Evolutionary conservation across 2,888 invertebrate species (phyloP).

Genomic region (Sarcophaga rosellei): DNA sequence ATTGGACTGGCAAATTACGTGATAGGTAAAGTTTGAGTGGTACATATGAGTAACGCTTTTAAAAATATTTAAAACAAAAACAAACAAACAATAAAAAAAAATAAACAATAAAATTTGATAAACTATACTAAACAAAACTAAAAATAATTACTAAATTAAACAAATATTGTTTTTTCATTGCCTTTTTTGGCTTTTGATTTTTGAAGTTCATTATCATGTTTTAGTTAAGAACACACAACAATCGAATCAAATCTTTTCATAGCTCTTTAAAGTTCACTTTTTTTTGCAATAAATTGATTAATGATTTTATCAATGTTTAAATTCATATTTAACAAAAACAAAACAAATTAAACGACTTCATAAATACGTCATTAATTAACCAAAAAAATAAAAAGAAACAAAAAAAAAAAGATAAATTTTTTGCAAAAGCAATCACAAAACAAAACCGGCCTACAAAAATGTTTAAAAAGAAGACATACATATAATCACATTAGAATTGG

Average conservation of each 20-base stretch:
- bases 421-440: neutral
- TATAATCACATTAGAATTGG: too few relatives aligned
- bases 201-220: slow-evolving; percentile 24
- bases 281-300: slow-evolving; percentile 23
- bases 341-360: neutral
- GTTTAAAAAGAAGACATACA: neutral
- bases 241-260: neutral
- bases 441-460: slow-evolving; percentile 9
- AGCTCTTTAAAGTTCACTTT: too few relatives aligned
- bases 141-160: neutral
- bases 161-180: neutral
- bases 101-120: neutral
- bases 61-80: too few relatives aligned
- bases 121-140: neutral
- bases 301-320: slow-evolving; percentile 22
- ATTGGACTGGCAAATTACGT: too few relatives aligned
- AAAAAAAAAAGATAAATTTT: neutral
- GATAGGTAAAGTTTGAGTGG: too few relatives aligned
- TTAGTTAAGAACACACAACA: neutral
- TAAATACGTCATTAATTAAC: slow-evolving; percentile 29
- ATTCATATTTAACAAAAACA: neutral
- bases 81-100: too few relatives aligned
- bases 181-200: neutral
- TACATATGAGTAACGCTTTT: too few relatives aligned
- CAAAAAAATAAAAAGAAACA: neutral